These are phyloP conservation scores for Eospalax fontanierii DNA, from an alignment of 2,797 vertebrate species.

Conservation along the genomic window DNA sequence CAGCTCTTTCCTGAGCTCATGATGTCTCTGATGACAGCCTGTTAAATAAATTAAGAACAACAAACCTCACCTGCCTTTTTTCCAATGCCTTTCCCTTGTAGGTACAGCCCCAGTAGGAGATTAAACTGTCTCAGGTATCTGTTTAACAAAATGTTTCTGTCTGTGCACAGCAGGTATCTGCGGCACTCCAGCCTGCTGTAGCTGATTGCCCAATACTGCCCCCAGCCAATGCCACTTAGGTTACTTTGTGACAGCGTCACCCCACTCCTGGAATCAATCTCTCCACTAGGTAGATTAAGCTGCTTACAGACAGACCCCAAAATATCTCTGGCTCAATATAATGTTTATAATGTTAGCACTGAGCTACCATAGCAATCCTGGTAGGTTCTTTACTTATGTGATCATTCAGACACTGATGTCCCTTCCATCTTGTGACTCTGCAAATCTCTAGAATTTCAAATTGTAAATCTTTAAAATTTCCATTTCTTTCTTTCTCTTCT, in stretches of 20 bases:
- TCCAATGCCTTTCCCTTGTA: neutral
- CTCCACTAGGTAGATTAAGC: neutral
- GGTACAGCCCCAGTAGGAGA: neutral
- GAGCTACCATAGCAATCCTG: neutral
- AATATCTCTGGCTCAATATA: conserved; percentile 26
- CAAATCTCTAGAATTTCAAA: neutral
- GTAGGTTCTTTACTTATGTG: neutral
- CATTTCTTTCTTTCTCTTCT: too few relatives aligned
- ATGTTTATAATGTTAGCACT: neutral
- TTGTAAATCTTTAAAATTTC: too few relatives aligned
- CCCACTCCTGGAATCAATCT: conserved; percentile 2
- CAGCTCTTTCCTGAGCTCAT: conserved; percentile 1
- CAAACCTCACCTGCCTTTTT: neutral
- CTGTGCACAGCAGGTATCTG: neutral
- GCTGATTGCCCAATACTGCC: neutral
- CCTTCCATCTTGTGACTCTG: conserved; percentile 11
- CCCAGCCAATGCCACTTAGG: neutral
- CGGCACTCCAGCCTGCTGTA: neutral
- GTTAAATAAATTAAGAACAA: conserved; percentile 5
- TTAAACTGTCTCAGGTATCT: neutral
- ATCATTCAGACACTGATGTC: neutral
- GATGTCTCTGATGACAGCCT: neutral
- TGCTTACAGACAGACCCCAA: neutral
- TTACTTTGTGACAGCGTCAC: neutral
- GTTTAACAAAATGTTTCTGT: neutral